phyloP scores from a whole-genome alignment of 1,140 invertebrate species.

The Nasonia vitripennis region DNA sequence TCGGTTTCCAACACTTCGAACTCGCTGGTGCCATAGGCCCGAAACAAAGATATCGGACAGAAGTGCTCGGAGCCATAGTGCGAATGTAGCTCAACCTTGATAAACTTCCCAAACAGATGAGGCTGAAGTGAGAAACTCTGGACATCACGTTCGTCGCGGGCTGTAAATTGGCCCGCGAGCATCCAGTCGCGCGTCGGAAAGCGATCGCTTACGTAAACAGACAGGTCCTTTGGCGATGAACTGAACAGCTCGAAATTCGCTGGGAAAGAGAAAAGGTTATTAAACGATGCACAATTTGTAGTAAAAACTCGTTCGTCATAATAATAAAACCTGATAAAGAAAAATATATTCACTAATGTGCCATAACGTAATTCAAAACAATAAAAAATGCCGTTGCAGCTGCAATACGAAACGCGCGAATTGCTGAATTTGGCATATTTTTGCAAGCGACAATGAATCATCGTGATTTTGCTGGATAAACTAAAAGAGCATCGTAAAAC shows the following conservation, averaged over 20 bases:
- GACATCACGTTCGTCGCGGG: conserved; percentile 89
- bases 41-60: conserved; percentile 95
- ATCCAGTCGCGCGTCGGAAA: conserved; percentile 96
- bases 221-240: conserved; percentile 94
- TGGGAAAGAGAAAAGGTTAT: neutral
- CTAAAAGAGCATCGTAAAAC: too few relatives aligned
- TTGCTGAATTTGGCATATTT: too few relatives aligned
- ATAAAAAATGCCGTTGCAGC: too few relatives aligned
- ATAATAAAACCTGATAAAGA: too few relatives aligned
- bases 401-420: too few relatives aligned
- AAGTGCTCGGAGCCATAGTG: conserved; percentile 98
- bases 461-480: too few relatives aligned
- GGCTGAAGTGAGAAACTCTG: conserved; percentile 90
- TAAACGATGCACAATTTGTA: neutral
- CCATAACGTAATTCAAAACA: too few relatives aligned
- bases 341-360: too few relatives aligned
- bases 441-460: too few relatives aligned
- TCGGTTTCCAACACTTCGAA: conserved; percentile 91
- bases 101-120: conserved; percentile 94
- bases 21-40: conserved; percentile 93
- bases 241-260: conserved; percentile 99
- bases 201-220: conserved; percentile 90
- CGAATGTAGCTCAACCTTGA: conserved; percentile 92
- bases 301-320: too few relatives aligned
- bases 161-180: conserved; percentile 89